Percentiles rank a stretch among this genome's conserved stretches.
Conservation (phyloP, 2,888 invertebrate species). For the Drosophila kokeensis region DNA sequence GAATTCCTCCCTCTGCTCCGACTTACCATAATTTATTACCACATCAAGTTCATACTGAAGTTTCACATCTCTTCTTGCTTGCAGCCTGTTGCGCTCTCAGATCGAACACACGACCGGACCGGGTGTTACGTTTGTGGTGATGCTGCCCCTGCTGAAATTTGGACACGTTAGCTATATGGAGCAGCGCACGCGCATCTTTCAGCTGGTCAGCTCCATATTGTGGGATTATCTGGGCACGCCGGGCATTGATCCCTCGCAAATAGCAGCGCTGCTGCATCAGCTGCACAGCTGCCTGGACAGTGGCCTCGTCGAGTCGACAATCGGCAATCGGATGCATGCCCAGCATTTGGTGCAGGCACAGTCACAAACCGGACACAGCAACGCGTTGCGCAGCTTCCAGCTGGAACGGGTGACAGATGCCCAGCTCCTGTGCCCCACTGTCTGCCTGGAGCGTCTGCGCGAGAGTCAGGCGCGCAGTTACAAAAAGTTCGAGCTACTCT, state of each 20-base stretch:
- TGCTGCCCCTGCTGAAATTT: conserved; percentile 89
- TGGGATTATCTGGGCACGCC: conserved; percentile 89
- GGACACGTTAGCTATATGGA: conserved; percentile 89
- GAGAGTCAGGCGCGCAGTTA: conserved; percentile 84
- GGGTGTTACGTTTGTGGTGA: conserved; percentile 88
- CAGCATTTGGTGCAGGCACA: conserved; percentile 78
- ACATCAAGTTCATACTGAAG: background rate
- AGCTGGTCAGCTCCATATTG: conserved; percentile 88
- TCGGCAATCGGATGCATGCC: conserved; percentile 86
- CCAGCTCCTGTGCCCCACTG: conserved; percentile 82
- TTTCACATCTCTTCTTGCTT: background rate
- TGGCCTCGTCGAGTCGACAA: conserved; percentile 89
- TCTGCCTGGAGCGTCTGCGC: conserved; percentile 74
- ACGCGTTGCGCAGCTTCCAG: conserved; percentile 78
- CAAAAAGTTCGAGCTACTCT: conserved; percentile 86
- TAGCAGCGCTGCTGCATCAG: conserved; percentile 90
- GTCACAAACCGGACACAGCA: conserved; percentile 40
- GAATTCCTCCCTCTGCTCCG: background rate
- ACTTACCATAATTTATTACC: background rate
- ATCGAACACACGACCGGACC: conserved; percentile 85
- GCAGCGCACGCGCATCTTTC: conserved; percentile 89
- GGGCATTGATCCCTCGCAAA: conserved; percentile 82
- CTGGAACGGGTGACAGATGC: conserved; percentile 82
- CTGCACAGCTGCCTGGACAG: conserved; percentile 89
- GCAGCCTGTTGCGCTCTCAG: conserved; percentile 84